Base-by-base conservation (phyloP, 2,797 vertebrate species). In the Platyrinchus mystaceus region DNA sequence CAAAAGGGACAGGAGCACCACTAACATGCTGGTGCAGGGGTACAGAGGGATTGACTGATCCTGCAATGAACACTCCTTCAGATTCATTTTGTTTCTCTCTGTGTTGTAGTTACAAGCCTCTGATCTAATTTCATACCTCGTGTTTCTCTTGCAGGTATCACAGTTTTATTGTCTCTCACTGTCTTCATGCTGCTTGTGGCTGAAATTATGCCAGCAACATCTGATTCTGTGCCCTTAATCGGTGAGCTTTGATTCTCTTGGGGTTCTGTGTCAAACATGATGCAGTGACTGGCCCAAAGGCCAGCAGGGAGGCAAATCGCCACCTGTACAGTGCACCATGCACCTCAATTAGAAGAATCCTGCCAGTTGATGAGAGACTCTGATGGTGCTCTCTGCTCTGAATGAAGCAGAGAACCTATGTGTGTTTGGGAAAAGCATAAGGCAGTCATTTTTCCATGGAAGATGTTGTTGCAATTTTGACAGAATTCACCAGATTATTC, bases 101-200 rank as follows among this genome's bases (percentile, higher is more conserved):
- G 24, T 70, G 16, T 23, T 70, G 22, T 49, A 62, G 77, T 70
- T 68, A 59, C 32, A 39, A 89, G 20, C 20, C 59, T n/a, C 44
- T 66, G 27, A 71, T 53, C 41, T 58, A 23, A 69, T 74, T 32
- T 86, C 27, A 14, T 53, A 23, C 15, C 58, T 30, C 53, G 24
- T 74, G 12, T 82, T 96, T 94, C 17, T 88, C 77, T 97, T 97
- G 50, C 97, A 99, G 99, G 99, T 90, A 99, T 99, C 90, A 99
- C 99, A 0, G 99, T 99, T 81, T 97, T 99, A 82, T 97, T 99
- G 60, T 99, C 99, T 24, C 98, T 99, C 58, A 99, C 98, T 5
- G 99, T 99, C 95, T 99, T 99, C 91, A 99, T 99, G 99, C 98
- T 99, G 82, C 98, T 99, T 36, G 98, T 99, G 78, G 99, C 99